phyloP scores from a whole-genome alignment of 2,888 invertebrate genomes.

The Netelia melanura region DNA sequence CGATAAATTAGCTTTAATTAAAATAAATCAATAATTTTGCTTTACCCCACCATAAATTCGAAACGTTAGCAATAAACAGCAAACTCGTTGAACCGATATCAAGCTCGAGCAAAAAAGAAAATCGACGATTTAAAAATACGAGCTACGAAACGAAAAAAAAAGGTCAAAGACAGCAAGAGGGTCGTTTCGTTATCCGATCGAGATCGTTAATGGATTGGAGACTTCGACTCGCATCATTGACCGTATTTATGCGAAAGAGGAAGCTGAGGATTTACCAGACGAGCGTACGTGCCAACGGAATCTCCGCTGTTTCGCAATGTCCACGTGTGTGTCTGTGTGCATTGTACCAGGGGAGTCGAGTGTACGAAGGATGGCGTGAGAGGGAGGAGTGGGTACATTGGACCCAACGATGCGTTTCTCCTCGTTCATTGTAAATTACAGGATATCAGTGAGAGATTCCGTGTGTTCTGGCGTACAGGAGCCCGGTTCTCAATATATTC shows the following conservation, averaged over 20 bases:
- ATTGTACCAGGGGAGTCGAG: neutral
- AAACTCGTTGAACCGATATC: neutral
- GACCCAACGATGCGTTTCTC: slow-evolving; percentile 45
- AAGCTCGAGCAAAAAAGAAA: too few species aligned
- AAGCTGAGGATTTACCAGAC: slow-evolving; percentile 12
- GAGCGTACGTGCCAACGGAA: slow-evolving; percentile 28
- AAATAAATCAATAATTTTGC: neutral
- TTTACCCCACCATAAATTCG: neutral
- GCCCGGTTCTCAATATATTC: slow-evolving; percentile 56
- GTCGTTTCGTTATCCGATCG: slow-evolving; percentile 27
- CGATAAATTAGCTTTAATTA: neutral
- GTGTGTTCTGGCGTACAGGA: slow-evolving; percentile 47
- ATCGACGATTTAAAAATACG: too few species aligned
- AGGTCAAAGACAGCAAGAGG: neutral
- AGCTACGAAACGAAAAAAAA: too few species aligned
- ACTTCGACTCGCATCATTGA: slow-evolving; percentile 39
- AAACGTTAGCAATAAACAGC: neutral
- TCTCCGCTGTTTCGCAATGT: slow-evolving; percentile 28
- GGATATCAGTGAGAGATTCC: slow-evolving; percentile 57
- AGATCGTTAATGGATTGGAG: slow-evolving; percentile 36
- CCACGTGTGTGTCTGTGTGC: neutral
- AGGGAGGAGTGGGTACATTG: slow-evolving; percentile 6
- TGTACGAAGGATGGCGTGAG: slow-evolving; percentile 8
- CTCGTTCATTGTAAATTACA: slow-evolving; percentile 57
- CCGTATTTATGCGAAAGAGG: slow-evolving; percentile 30